Evolutionary conservation across 2,113 vertebrate genomes (phyloP), one percentile per base, ranked within the genome.

Genomic region (Rafetus swinhoei): DNA sequence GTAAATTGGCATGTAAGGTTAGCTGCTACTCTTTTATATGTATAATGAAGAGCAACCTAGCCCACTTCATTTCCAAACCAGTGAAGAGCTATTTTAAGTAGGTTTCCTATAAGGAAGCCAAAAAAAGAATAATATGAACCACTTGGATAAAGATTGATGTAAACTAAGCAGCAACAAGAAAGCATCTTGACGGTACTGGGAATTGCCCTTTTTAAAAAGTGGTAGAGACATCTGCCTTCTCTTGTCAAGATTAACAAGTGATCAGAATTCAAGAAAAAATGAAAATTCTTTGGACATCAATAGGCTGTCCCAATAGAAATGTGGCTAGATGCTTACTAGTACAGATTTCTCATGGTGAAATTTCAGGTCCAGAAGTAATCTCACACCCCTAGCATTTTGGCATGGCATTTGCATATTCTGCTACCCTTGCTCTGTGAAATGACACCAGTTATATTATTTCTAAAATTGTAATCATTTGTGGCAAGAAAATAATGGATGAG

Each of bases 81-180:
- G 65, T 15, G 15, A 79, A 18, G 39, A 94, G 29, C 7, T 86
- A 6, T 60, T 93, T 95, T 60, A 81, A 83, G 89, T 25, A 57
- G 39, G 13, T 85, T 92, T 94, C 79, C 79, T 85, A 56, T 53
- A 69, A 79, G 86, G 56, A 91, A 91, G 94, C 81, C 9, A 79
- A 79, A 1, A 27, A 54, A 54, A 13, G 1, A 83, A 83, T 86
- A 90, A 81, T 52, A 11, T 7, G 25, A 29, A 52, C 24, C 27
- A 9, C 11, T 3, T 14, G 52, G 77, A 56, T 65, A 56, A 2
- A 82, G 76, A 57, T 9, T 21, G 45, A 59, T 83, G 29, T 69
- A 95, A 94, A 55, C 7, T 18, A 4, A 88, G 90, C 1, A 7
- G 11, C 82, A 56, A 11, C 21, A 91, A 76, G 60, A 88, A 84